These are phyloP conservation scores for Diarsia mendica DNA, from an alignment of 2,888 invertebrate species.

Conservation along the genomic window DNA sequence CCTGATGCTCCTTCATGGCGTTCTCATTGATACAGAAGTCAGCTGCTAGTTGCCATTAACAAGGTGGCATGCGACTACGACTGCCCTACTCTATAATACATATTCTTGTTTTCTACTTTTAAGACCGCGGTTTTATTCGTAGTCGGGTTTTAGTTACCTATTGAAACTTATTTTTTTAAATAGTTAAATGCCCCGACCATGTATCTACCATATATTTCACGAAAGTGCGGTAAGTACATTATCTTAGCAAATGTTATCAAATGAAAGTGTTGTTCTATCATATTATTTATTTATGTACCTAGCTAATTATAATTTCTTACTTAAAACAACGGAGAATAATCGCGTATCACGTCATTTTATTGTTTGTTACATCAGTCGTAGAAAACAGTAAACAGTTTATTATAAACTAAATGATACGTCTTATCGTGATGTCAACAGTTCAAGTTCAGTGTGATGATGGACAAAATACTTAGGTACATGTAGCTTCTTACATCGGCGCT, in stretches of 20 bases:
- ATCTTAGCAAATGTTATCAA: constrained; percentile 26
- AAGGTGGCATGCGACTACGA: too few relatives aligned
- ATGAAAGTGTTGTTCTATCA: constrained; percentile 35
- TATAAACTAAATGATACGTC: constrained; percentile 46
- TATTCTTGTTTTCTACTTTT: too few relatives aligned
- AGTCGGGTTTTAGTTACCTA: too few relatives aligned
- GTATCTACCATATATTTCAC: too few relatives aligned
- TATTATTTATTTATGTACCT: neutral
- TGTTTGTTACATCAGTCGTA: constrained; percentile 71
- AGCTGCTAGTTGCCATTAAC: too few relatives aligned
- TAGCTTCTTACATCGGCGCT: neutral
- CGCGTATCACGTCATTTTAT: constrained; percentile 35
- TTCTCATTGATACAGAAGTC: too few relatives aligned
- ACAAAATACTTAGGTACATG: neutral
- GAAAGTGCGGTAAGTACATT: neutral
- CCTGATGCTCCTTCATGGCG: too few relatives aligned
- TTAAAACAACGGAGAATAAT: constrained; percentile 18
- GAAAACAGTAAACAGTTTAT: constrained; percentile 66
- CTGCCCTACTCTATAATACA: too few relatives aligned
- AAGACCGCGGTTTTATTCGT: too few relatives aligned
- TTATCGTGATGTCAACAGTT: constrained; percentile 72
- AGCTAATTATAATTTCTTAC: constrained; percentile 13
- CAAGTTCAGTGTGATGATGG: constrained; percentile 54
- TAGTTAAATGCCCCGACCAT: too few relatives aligned
- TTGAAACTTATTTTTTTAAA: too few relatives aligned